Base-by-base conservation (phyloP, 2,888 invertebrate species). In the Cataglyphis altisquamis region DNA sequence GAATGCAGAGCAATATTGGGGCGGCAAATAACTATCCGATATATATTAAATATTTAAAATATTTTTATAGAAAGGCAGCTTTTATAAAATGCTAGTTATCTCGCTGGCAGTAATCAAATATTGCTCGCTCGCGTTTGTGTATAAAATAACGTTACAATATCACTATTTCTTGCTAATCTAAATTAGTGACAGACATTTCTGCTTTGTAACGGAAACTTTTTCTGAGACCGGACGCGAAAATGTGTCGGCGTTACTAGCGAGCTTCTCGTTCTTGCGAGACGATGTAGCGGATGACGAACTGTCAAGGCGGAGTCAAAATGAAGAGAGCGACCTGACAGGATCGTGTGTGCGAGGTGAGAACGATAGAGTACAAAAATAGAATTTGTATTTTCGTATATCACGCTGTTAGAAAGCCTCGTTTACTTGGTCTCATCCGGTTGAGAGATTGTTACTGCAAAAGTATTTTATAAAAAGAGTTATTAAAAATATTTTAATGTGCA, bases 321-420 rank as follows among this genome's bases (percentile, higher is more conserved):
- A 91, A 92, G 92, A 91, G 86, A 86, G 90, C 39, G 68, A 92
- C 90, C 89, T 93, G 94, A 94, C 92, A 88, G 91, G 91, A 90
- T 92, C 91, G 90, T 89, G 91, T 90, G 89, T 88, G 52, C 52
- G 89, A 90, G 90, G 90, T 91, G 90, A 91, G 92, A 91, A 90
- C 90, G 92, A 92, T 89, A 89, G 87, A 86, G 90, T 89, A 91
- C 92, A 91, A 91, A 94, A 94, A 94, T 94, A 94, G 93, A 90
- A 75, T 86, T 86, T 74, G 84, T 88, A 89, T 90, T 89, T 90
- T 86, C 85, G 87, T 90, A 89, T 92, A 88, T 80, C 60, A 80
- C 9, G 60, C 32, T 72, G 78, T 75, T 80, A 73, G 48, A 48
- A n/a, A n/a, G 62, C n/a, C 67, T 85, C 63, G 39, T 70, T 12